These are phyloP conservation scores for Caranx ignobilis DNA, from an alignment of 2,113 vertebrate genomes.

Conservation along the genomic window DNA sequence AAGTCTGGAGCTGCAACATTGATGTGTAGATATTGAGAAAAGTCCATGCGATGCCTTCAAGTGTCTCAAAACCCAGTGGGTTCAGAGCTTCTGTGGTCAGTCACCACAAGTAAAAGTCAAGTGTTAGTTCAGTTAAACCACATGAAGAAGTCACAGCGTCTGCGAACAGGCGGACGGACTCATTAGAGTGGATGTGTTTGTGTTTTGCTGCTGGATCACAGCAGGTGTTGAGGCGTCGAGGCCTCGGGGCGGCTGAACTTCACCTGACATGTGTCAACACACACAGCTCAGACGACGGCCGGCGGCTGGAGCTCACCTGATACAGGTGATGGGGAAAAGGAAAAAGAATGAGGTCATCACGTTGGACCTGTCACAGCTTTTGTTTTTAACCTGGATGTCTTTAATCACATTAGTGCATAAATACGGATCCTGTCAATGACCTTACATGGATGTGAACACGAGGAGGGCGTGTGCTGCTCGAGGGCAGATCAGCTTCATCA, in stretches of 20 bases:
- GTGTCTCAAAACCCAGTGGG: no score
- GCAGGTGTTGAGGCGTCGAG: neutral
- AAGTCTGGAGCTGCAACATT: no score
- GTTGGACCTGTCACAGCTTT: neutral
- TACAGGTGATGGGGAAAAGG: neutral
- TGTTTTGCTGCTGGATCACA: neutral
- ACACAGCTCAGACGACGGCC: neutral
- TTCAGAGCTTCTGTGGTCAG: no score
- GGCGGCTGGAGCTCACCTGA: neutral
- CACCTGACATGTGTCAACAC: neutral
- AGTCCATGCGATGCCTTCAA: no score
- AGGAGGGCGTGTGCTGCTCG: neutral
- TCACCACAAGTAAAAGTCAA: no score
- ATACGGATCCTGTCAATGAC: no score
- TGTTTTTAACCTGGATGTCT: neutral
- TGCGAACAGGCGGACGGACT: no score
- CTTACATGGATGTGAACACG: no score
- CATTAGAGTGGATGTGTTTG: no score
- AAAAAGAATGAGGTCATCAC: neutral
- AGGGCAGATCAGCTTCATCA: neutral
- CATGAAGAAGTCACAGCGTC: no score
- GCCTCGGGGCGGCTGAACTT: neutral
- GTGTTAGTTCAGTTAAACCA: no score
- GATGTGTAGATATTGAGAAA: no score
- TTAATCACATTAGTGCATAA: neutral